A percentile compares a stretch with the other conserved stretches of the same genome.
These are phyloP conservation scores for Cosmia trapezina DNA, from an alignment of 2,888 invertebrate genomes.

Conservation along the genomic window DNA sequence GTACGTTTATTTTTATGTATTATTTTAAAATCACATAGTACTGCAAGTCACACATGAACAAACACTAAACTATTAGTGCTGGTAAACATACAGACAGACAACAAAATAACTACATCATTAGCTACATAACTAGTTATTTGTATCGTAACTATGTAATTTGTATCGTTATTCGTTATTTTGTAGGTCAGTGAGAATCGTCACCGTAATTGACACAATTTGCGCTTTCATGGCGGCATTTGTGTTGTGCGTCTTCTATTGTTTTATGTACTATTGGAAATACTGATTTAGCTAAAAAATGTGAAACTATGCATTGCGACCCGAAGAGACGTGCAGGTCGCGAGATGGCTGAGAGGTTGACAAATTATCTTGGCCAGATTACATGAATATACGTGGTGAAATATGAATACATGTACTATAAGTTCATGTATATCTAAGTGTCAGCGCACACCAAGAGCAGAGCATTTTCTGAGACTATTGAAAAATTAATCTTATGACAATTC, in stretches of 20 bases:
- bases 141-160: constrained; percentile 18
- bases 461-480: too few relatives aligned
- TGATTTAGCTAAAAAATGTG: constrained; percentile 44
- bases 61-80: constrained; percentile 1
- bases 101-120: constrained; percentile 29
- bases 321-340: constrained; percentile 26
- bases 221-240: constrained; percentile 33
- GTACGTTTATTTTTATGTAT: background rate
- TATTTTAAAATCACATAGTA: constrained; percentile 1
- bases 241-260: constrained; percentile 38
- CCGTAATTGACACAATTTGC: constrained; percentile 44
- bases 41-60: background rate
- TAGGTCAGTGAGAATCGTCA: constrained; percentile 53
- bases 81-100: background rate
- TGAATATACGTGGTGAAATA: too few relatives aligned
- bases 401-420: too few relatives aligned
- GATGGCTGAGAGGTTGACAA: background rate
- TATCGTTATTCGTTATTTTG: constrained; percentile 43
- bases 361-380: background rate
- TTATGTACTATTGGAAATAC: constrained; percentile 16
- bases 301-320: constrained; percentile 26
- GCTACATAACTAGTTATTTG: constrained; percentile 35
- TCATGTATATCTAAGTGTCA: too few relatives aligned
- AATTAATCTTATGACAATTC: too few relatives aligned
- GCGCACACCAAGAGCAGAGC: too few relatives aligned